Percentiles rank a stretch among this genome's conserved stretches.
Conservation (phyloP, 2,797 vertebrate species). For the Sebastes taczanowskii region DNA sequence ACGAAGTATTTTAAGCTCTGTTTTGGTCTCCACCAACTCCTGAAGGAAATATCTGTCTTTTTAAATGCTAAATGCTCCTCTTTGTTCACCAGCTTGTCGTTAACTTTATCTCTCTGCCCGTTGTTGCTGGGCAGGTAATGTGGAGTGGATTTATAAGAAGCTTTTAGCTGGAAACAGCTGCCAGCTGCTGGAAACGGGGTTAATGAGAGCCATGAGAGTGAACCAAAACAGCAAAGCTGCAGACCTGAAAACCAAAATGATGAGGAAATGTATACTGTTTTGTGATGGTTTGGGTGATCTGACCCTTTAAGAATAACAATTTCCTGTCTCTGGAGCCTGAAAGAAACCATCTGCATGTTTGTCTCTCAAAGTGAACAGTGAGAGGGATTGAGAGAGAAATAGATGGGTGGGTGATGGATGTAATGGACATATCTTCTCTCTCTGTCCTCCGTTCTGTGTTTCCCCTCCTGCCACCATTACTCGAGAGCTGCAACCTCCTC, state of each 20-base stretch:
- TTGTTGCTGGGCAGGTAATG: not conserved
- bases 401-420: constrained; percentile 18
- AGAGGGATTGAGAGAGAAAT: not conserved
- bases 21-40: not conserved
- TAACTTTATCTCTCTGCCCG: not conserved
- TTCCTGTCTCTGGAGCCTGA: not conserved
- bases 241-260: not conserved
- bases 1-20: not conserved
- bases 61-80: fast-evolving
- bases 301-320: not conserved
- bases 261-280: not conserved
- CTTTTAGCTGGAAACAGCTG: not conserved
- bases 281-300: not conserved
- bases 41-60: not conserved
- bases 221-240: not conserved
- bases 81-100: not conserved
- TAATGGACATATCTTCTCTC: not conserved
- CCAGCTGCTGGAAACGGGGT: not conserved
- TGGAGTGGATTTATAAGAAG: not conserved
- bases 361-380: constrained; percentile 5
- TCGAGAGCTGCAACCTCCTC: constrained; percentile 20
- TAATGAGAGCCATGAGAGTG: not conserved
- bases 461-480: constrained; percentile 21
- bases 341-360: not conserved
- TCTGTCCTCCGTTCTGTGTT: not conserved